These are phyloP conservation scores for Cettia cetti DNA, from an alignment of 2,113 vertebrate genomes.

Conservation along the genomic window DNA sequence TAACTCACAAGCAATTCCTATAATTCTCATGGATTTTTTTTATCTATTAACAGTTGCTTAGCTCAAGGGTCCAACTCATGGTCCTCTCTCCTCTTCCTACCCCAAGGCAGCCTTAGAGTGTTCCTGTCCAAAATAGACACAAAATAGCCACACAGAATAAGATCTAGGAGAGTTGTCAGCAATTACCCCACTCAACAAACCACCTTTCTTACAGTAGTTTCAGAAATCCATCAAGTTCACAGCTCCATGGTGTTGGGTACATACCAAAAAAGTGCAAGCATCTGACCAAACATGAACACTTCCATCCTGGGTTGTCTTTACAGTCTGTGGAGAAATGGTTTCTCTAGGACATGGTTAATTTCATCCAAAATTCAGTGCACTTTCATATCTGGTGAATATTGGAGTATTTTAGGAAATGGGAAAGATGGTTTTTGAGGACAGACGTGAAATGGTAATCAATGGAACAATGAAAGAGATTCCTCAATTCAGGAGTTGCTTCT, in stretches of 20 bases:
- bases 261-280: neutral
- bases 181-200: neutral
- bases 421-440: neutral
- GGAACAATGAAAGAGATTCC: neutral
- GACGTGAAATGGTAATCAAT: neutral
- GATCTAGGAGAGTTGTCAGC: neutral
- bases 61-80: neutral
- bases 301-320: neutral
- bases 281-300: neutral
- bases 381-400: neutral
- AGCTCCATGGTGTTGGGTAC: neutral
- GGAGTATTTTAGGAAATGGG: neutral
- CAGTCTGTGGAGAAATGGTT: neutral
- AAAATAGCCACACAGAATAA: neutral
- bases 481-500: neutral
- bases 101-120: neutral
- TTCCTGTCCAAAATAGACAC: neutral
- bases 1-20: constrained; percentile 23
- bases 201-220: neutral
- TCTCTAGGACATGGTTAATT: neutral
- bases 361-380: neutral
- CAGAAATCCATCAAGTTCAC: neutral
- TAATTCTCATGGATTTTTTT: constrained; percentile 42
- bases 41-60: neutral
- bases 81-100: neutral